phyloP scores from a whole-genome alignment of 1,140 invertebrate genomes.

The Stegodyphus mimosarum region DNA sequence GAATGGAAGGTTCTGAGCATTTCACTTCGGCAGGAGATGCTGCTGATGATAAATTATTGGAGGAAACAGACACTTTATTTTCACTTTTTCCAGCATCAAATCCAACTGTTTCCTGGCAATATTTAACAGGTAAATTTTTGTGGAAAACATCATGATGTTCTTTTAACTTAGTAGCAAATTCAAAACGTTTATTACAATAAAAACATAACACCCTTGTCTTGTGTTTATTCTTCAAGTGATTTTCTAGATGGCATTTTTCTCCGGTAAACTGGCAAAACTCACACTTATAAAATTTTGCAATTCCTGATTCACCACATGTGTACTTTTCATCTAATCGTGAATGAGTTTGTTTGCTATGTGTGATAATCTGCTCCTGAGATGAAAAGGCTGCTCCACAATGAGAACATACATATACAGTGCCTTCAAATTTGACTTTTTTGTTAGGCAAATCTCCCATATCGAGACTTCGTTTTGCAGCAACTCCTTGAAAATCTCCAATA shows the following conservation, averaged over 20 bases:
- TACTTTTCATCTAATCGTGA: neutral
- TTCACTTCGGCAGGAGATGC: too few species aligned
- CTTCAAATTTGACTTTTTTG: neutral
- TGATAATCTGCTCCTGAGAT: neutral
- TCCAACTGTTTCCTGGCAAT: constrained; percentile 14
- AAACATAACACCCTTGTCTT: constrained; percentile 26
- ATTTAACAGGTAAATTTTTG: constrained; percentile 20
- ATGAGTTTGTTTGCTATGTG: constrained; percentile 16
- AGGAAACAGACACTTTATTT: too few species aligned
- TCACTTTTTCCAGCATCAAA: neutral
- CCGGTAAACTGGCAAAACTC: constrained; percentile 42
- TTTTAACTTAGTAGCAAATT: constrained; percentile 27
- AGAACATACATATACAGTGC: neutral
- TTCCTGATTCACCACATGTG: neutral
- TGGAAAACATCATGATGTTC: constrained; percentile 39
- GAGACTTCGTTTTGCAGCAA: neutral
- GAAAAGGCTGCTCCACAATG: constrained; percentile 37
- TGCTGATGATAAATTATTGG: too few species aligned
- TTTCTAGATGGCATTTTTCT: neutral
- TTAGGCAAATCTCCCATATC: neutral
- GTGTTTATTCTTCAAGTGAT: constrained; percentile 22
- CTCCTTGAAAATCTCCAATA: neutral
- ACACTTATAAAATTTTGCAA: constrained; percentile 26
- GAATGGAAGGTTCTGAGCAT: too few species aligned
- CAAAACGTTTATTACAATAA: constrained; percentile 37